phyloP scores from a whole-genome alignment of 2,113 vertebrate genomes.

The Aphelocoma coerulescens region DNA sequence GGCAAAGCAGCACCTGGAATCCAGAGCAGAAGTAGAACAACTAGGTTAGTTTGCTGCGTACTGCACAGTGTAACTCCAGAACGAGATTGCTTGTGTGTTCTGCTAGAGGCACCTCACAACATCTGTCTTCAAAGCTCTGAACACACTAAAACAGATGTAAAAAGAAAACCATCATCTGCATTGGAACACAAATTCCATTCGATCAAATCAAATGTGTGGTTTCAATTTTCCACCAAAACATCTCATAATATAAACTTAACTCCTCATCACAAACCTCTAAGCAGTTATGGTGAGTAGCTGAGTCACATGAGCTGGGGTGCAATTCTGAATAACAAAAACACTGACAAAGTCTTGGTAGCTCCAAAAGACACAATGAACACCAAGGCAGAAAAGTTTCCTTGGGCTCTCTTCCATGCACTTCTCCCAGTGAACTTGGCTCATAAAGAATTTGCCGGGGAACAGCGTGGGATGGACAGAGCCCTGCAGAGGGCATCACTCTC shows the following conservation, averaged over 20 bases:
- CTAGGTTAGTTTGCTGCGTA: not conserved
- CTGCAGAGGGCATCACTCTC: constrained; percentile 40
- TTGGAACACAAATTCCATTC: not conserved
- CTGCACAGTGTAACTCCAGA: not conserved
- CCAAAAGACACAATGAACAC: not conserved
- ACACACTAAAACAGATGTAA: not conserved
- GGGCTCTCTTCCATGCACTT: not conserved
- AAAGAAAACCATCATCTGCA: not conserved
- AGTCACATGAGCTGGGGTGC: not conserved
- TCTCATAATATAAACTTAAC: not conserved
- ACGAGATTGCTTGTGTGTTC: not conserved
- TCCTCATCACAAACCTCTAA: not conserved
- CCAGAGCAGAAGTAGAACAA: not conserved
- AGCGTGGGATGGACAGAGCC: not conserved
- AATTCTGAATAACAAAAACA: not conserved
- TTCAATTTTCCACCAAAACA: not conserved
- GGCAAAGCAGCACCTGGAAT: constrained; percentile 29
- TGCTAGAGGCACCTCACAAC: not conserved
- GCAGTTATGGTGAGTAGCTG: rapidly evolving
- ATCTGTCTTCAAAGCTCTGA: not conserved
- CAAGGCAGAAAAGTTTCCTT: not conserved
- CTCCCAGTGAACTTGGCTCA: rapidly evolving
- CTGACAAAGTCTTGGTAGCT: not conserved
- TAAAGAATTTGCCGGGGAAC: not conserved
- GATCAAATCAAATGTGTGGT: not conserved